Conservation (phyloP, 2,797 vertebrate genomes). For the Erpetoichthys calabaricus region DNA sequence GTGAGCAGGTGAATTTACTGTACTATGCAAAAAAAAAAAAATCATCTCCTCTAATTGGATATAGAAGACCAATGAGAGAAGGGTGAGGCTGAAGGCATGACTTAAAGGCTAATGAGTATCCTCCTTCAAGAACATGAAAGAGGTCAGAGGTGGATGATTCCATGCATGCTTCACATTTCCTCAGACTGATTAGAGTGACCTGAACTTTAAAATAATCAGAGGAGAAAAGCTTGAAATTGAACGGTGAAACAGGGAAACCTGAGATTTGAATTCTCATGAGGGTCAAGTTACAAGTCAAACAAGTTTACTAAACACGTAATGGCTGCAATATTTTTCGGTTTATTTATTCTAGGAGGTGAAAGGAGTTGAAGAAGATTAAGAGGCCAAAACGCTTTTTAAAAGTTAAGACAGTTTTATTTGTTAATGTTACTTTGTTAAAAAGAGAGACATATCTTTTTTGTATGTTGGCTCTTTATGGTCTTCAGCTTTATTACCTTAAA, state of each 20-base stretch:
- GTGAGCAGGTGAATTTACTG: too few species aligned
- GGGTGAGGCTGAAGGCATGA: neutral
- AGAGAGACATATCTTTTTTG: too few species aligned
- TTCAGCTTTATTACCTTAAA: too few species aligned
- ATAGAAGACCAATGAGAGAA: neutral
- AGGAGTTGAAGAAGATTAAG: too few species aligned
- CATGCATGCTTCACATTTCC: neutral
- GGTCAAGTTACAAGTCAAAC: neutral
- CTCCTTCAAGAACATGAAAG: neutral
- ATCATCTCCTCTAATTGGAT: neutral
- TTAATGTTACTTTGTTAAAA: too few species aligned
- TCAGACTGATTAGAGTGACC: neutral
- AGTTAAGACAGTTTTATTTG: too few species aligned
- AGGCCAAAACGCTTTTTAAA: too few species aligned
- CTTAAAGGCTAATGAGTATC: neutral
- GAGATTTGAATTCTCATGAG: neutral
- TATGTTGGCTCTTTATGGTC: too few species aligned
- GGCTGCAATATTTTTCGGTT: too few species aligned
- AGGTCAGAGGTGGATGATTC: neutral
- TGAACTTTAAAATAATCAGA: neutral
- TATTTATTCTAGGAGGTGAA: too few species aligned
- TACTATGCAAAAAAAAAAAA: too few species aligned
- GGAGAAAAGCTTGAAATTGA: neutral
- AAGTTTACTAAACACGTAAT: neutral
- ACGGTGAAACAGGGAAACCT: neutral